Percentiles rank a stretch among this genome's conserved stretches.
Conservation (phyloP, 2,888 invertebrate genomes). For the Drosophila macrothrix region DNA sequence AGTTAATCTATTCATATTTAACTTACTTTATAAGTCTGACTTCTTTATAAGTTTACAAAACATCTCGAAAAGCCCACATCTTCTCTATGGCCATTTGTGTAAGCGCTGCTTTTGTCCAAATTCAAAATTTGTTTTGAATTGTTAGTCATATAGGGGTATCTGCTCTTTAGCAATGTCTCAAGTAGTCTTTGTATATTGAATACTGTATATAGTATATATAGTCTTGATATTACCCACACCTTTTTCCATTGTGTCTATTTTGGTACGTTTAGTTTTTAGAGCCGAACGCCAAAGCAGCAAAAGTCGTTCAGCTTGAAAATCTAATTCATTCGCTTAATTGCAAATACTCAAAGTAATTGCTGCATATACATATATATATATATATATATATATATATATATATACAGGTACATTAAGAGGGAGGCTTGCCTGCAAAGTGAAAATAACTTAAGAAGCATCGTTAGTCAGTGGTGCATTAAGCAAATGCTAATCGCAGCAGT, state of each 20-base stretch:
- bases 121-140: slow-evolving; percentile 4
- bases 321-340: slow-evolving; percentile 67
- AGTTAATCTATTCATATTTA: neutral
- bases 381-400: neutral
- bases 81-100: neutral
- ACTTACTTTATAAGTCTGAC: slow-evolving; percentile 16
- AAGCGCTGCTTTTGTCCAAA: slow-evolving; percentile 14
- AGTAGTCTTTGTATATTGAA: slow-evolving; percentile 30
- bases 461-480: slow-evolving; percentile 56
- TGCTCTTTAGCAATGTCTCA: slow-evolving; percentile 17
- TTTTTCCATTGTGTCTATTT: slow-evolving; percentile 4
- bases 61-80: slow-evolving; percentile 19
- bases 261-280: slow-evolving; percentile 69
- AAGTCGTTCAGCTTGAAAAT: slow-evolving; percentile 83
- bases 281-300: slow-evolving; percentile 70
- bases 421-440: slow-evolving; percentile 45
- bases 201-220: slow-evolving; percentile 3
- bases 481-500: slow-evolving; percentile 46
- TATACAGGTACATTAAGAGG: neutral
- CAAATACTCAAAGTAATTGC: slow-evolving; percentile 58
- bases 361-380: slow-evolving; percentile 20
- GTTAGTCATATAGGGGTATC: slow-evolving; percentile 41
- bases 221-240: slow-evolving; percentile 58
- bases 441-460: slow-evolving; percentile 50
- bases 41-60: slow-evolving; percentile 2